Conservation (phyloP, 2,113 vertebrate genomes). For the Lampris megalopsis region DNA sequence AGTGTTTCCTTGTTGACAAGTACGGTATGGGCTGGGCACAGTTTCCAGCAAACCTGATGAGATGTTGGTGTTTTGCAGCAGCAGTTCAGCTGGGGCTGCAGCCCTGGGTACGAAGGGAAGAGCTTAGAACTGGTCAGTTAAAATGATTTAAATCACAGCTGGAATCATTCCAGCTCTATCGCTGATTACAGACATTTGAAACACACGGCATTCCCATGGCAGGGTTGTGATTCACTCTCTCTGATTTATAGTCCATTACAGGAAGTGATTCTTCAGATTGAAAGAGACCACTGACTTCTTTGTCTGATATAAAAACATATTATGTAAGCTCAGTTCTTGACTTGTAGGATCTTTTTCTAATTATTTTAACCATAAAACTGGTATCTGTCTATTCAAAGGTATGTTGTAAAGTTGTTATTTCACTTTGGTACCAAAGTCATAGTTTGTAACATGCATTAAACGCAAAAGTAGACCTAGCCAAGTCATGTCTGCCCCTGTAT, state of each 20-base stretch:
- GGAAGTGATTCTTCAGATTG: background rate
- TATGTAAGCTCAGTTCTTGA: constrained; percentile 23
- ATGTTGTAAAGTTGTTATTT: constrained; percentile 60
- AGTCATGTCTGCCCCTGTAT: background rate
- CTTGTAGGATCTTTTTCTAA: constrained; percentile 5
- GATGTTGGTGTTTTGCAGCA: too few relatives aligned
- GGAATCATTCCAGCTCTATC: constrained; percentile 1
- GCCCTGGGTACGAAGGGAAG: too few relatives aligned
- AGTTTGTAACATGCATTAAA: constrained; percentile 38
- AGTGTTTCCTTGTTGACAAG: too few relatives aligned
- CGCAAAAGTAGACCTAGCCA: too few relatives aligned
- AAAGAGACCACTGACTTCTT: constrained; percentile 18
- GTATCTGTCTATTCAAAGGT: constrained; percentile 19
- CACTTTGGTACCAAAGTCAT: constrained; percentile 43
- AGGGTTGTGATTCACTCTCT: constrained; percentile 10
- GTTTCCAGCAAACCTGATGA: too few relatives aligned
- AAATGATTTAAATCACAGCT: constrained; percentile 4
- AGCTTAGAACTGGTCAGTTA: background rate
- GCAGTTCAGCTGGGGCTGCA: too few relatives aligned
- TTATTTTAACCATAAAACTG: constrained; percentile 22
- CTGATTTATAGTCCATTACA: background rate
- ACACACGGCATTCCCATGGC: constrained; percentile 1
- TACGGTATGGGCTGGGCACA: too few relatives aligned
- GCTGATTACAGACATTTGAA: constrained; percentile 30
- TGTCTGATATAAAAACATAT: background rate